phyloP scores from a whole-genome alignment of 1,140 invertebrate species.

The Mylabris phalerata region DNA sequence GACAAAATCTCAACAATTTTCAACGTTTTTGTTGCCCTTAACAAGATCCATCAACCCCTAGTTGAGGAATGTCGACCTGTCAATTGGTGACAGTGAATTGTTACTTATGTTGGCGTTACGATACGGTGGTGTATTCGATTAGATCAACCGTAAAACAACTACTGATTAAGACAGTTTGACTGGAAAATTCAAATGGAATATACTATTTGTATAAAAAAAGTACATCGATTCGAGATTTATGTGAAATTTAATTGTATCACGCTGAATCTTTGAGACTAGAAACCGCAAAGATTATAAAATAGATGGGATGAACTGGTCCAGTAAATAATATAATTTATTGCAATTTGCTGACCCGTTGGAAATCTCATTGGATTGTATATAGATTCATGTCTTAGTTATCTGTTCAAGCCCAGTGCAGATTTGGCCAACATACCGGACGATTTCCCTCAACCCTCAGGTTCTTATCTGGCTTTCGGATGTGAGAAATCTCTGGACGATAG shows the following conservation, averaged over 20 bases:
- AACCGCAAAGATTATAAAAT: conserved; percentile 23
- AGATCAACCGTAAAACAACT: conserved; percentile 16
- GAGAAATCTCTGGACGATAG: conserved; percentile 2
- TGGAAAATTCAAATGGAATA: conserved; percentile 8
- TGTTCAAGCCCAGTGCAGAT: conserved; percentile 21
- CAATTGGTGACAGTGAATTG: conserved; percentile 17
- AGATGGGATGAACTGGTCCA: conserved; percentile 30
- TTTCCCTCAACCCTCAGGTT: neutral
- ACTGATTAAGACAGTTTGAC: conserved; percentile 18
- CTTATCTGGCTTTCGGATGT: conserved; percentile 5
- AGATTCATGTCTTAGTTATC: conserved; percentile 33
- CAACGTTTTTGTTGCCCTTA: too few species aligned
- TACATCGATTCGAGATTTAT: too few species aligned
- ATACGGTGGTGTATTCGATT: conserved; percentile 14
- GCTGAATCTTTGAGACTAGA: too few species aligned
- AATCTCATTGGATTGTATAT: conserved; percentile 24
- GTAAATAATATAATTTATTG: conserved; percentile 32
- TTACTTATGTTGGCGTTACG: conserved; percentile 19
- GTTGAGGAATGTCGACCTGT: conserved; percentile 16
- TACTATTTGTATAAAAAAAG: too few species aligned
- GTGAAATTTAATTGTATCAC: too few species aligned
- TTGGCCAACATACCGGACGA: conserved; percentile 9
- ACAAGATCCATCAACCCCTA: too few species aligned
- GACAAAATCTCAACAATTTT: too few species aligned
- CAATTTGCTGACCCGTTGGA: conserved; percentile 20